Percentiles rank a stretch among this genome's conserved stretches.
phyloP scores from a whole-genome alignment of 1,140 invertebrate genomes.

The Drosophila navojoa region DNA sequence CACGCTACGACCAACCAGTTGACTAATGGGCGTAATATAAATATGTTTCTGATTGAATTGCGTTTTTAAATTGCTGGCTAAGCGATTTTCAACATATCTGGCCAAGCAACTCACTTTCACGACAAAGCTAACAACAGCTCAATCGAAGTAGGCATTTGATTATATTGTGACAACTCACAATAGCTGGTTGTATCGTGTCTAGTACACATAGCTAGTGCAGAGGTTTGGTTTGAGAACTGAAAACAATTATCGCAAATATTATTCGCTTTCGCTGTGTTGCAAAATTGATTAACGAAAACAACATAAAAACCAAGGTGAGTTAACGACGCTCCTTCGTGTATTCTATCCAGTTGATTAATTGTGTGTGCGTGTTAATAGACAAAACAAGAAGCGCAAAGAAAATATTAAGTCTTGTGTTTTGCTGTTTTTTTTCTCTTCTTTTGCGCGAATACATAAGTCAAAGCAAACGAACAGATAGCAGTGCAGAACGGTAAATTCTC shows the following conservation, averaged over 20 bases:
- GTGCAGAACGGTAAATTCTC: conserved; percentile 53
- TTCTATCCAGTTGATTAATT: conserved; percentile 2
- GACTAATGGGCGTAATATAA: background rate
- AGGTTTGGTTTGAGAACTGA: conserved; percentile 50
- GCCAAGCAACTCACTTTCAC: background rate
- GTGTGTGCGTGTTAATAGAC: conserved; percentile 5
- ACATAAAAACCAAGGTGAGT: conserved; percentile 58
- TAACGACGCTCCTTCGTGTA: background rate
- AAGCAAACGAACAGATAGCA: conserved; percentile 43
- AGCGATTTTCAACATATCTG: background rate
- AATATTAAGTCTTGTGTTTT: conserved; percentile 35
- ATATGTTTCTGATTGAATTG: conserved; percentile 14
- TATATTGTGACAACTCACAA: conserved; percentile 33
- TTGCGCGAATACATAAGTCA: conserved; percentile 52
- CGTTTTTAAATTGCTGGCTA: conserved; percentile 1
- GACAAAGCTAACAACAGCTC: background rate
- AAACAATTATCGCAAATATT: conserved; percentile 63
- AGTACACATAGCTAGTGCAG: conserved; percentile 47
- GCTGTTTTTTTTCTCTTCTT: conserved; percentile 22
- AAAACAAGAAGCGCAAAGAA: conserved; percentile 29
- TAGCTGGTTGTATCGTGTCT: conserved; percentile 49
- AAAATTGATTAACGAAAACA: conserved; percentile 48
- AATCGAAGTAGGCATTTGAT: conserved; percentile 32
- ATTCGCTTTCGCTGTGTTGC: conserved; percentile 49
- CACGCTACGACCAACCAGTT: conserved; percentile 36